Evolutionary conservation across 2,888 invertebrate species (phyloP).

Genomic region (Harpagoxenus sublaevis): DNA sequence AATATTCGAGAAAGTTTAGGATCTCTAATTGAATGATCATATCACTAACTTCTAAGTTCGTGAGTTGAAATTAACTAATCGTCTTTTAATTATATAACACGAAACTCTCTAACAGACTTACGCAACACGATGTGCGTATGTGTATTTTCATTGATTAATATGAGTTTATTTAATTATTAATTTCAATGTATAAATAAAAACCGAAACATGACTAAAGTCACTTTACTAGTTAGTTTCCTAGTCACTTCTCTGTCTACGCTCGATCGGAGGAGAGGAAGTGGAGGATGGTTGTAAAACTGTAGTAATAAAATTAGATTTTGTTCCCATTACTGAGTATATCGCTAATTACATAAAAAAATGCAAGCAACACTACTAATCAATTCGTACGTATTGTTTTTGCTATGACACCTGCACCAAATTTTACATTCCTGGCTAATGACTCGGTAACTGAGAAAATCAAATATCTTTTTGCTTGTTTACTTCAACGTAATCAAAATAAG

Average conservation of each 20-base stretch:
- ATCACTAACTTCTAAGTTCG: background rate
- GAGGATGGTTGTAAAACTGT: background rate
- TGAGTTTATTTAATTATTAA: background rate
- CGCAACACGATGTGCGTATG: background rate
- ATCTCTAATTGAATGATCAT: slow-evolving; percentile 8
- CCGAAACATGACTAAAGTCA: background rate
- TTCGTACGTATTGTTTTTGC: background rate
- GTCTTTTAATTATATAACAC: slow-evolving; percentile 9
- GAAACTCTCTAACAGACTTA: background rate
- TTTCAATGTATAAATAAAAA: background rate
- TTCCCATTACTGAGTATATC: background rate
- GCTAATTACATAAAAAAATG: slow-evolving; percentile 19
- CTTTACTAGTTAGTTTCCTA: background rate
- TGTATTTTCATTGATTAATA: slow-evolving; percentile 4
- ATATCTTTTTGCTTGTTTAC: background rate
- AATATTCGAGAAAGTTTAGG: background rate
- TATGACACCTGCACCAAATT: background rate
- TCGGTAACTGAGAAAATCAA: slow-evolving; percentile 7
- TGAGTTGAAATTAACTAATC: background rate
- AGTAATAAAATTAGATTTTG: slow-evolving; percentile 4
- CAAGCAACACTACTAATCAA: background rate
- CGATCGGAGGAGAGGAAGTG: background rate
- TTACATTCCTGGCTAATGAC: background rate
- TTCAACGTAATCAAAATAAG: slow-evolving; percentile 18
- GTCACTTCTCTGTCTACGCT: background rate